Conservation (phyloP, 64 coral and sea anemone species). For the Catalaphyllia jardinei region DNA sequence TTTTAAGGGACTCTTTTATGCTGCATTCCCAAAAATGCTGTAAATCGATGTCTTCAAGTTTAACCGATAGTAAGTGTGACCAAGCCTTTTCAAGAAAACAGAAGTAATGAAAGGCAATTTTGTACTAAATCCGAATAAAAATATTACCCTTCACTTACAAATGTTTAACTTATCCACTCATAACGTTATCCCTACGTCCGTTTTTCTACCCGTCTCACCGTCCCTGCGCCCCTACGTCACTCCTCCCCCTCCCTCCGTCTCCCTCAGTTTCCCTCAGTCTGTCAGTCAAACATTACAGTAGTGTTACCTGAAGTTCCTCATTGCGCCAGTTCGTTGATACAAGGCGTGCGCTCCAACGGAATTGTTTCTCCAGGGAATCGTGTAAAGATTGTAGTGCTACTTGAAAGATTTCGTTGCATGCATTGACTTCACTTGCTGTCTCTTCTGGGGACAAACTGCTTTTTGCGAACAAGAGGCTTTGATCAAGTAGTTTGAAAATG, state of each 20-base stretch:
- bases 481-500: not conserved
- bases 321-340: not conserved
- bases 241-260: no score
- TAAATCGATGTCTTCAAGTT: not conserved
- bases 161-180: no score
- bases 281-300: not conserved
- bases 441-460: not conserved
- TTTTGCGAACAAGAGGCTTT: not conserved
- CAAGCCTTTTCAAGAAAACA: constrained; percentile 11
- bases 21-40: not conserved
- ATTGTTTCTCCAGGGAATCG: not conserved
- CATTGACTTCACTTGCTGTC: not conserved
- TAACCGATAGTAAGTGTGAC: not conserved
- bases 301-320: constrained; percentile 31
- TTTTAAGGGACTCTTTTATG: constrained; percentile 9
- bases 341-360: not conserved
- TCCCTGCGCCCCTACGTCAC: no score
- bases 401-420: not conserved
- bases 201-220: no score
- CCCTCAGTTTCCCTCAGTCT: no score
- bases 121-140: no score
- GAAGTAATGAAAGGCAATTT: no score
- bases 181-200: no score
- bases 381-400: not conserved
- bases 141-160: no score